A percentile compares a stretch with the other conserved stretches of the same genome.
Conservation (phyloP, 2,888 invertebrate species). For the Cistogaster globosa region DNA sequence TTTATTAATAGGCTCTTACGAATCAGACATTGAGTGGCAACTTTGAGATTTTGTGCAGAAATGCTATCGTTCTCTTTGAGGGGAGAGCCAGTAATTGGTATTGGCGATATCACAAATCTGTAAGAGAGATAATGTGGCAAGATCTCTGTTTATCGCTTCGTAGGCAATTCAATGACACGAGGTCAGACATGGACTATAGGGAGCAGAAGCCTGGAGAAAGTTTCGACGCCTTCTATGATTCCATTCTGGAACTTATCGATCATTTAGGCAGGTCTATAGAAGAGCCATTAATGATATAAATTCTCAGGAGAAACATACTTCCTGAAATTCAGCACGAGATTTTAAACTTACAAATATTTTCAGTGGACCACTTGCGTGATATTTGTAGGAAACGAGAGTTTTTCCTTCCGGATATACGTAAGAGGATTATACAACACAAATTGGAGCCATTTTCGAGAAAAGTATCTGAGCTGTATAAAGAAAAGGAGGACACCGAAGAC, state of each 20-base stretch:
- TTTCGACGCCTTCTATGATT: too few relatives aligned
- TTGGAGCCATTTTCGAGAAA: not conserved
- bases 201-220: too few relatives aligned
- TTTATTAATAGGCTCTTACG: slow-evolving; percentile 23
- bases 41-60: slow-evolving; percentile 26
- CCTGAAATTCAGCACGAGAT: slow-evolving; percentile 11
- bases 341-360: slow-evolving; percentile 1
- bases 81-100: too few relatives aligned
- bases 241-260: not conserved
- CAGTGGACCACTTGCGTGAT: not conserved
- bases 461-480: not conserved
- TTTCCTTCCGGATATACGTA: not conserved
- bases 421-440: not conserved
- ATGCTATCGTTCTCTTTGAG: too few relatives aligned
- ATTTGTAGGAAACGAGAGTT: slow-evolving; percentile 4
- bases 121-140: too few relatives aligned
- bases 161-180: too few relatives aligned
- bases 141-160: too few relatives aligned
- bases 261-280: not conserved
- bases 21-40: slow-evolving; percentile 37
- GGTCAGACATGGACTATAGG: too few relatives aligned
- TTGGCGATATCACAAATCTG: too few relatives aligned
- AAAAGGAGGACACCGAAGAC: not conserved
- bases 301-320: slow-evolving; percentile 1
- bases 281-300: not conserved